Base-by-base conservation (phyloP, 2,797 vertebrate species). In the Salmo trutta region DNA sequence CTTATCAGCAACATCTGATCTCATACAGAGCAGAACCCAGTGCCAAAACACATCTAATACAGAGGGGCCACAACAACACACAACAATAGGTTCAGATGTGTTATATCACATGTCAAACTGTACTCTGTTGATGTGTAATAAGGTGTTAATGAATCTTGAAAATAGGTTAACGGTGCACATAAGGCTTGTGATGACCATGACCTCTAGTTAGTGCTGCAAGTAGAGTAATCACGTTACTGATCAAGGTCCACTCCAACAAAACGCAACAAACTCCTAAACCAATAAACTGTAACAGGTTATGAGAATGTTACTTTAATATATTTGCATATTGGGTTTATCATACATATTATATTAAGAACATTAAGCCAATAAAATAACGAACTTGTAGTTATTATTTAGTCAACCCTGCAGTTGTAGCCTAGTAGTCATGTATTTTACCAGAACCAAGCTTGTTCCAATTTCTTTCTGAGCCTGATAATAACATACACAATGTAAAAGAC, bases 171-270 rank as follows among this genome's bases (percentile, higher is more conserved):
- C 1, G 17, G 15, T 52, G 14, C 47, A 75, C 41, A 56, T 17
- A 56, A 66, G 52, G 5, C 14, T n/a, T 15, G 3, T 64, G 52
- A 29, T 59, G 17, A 56, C 56, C 15, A 56, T 29, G 54, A 51
- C 27, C 5, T n/a, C 64, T 19, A 24, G 21, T 64, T 4, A 10
- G 0, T 17, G 3, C 19, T 15, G 76, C 47, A 41, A 2, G 17
- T 75, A 77, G 76, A 77, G 67, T 71, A 54, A 73, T 69, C 77
- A 36, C 52, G 29, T 68, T 24, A 33, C 8, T 16, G 82, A 72
- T 79, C 84, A 85, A 88, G 88, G 88, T 88, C 79, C 77, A 41
- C 41, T 29, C 74, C 29, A 71, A 68, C 56, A 24, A 62, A 64
- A 64, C 12, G 21, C 21, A 64, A 64, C 8, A 62, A 81, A 77